Conservation (phyloP, 30 jellyfish, hydroid and myxozoan genomes). For the Rhopilema esculentum region DNA sequence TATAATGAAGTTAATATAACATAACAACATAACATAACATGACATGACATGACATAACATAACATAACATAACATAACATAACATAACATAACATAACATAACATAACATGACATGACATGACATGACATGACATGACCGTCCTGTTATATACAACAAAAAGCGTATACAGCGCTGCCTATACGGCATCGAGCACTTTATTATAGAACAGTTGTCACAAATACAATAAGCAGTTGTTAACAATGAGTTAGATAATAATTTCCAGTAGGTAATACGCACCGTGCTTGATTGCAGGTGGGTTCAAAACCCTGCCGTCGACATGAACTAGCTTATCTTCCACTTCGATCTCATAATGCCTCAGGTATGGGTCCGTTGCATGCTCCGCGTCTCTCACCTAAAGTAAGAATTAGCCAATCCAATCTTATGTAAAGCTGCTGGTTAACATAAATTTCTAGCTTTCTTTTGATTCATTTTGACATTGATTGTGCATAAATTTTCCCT, state of each 20-base stretch:
- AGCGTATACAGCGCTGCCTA: too few relatives aligned
- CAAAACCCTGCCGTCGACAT: slow-evolving; percentile 77
- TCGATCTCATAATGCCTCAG: slow-evolving; percentile 71
- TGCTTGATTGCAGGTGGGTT: slow-evolving; percentile 76
- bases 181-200: too few relatives aligned
- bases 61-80: too few relatives aligned
- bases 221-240: background rate
- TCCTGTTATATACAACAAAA: too few relatives aligned
- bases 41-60: background rate
- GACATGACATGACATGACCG: too few relatives aligned
- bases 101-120: too few relatives aligned
- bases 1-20: too few relatives aligned
- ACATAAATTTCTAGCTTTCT: background rate
- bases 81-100: too few relatives aligned
- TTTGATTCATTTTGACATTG: background rate
- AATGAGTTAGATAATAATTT: background rate
- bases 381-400: slow-evolving; percentile 71
- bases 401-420: too few relatives aligned
- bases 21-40: background rate
- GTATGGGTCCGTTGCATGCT: slow-evolving; percentile 66
- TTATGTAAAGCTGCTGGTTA: background rate
- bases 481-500: background rate
- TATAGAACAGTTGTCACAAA: too few relatives aligned
- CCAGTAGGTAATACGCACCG: background rate
- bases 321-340: slow-evolving; percentile 60